phyloP scores from a whole-genome alignment of 1,140 invertebrate species.

The Drosophila burlai region DNA sequence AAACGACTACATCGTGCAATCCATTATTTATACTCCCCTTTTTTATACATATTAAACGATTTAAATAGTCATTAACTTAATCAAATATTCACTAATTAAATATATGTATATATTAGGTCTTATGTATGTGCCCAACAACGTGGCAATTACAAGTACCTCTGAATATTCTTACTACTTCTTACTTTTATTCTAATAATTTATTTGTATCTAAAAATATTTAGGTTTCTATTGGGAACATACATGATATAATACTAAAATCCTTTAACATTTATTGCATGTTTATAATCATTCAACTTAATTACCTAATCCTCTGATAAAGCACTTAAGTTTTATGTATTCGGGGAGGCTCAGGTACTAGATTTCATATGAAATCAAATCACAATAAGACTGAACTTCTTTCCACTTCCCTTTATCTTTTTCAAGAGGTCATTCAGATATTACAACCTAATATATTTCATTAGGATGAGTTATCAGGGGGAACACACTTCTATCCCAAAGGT shows the following conservation, averaged over 20 bases:
- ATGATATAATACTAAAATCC: background rate
- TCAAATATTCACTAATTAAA: background rate
- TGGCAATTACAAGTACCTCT: background rate
- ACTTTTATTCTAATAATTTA: background rate
- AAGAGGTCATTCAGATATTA: background rate
- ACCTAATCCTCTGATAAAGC: background rate
- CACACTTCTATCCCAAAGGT: background rate
- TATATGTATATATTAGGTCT: background rate
- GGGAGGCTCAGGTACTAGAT: background rate
- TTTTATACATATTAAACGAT: background rate
- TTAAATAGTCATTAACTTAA: background rate
- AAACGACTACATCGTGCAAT: background rate
- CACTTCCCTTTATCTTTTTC: background rate
- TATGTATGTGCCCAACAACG: background rate
- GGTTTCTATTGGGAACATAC: background rate
- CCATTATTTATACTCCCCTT: background rate
- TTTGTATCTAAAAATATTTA: background rate
- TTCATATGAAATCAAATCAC: background rate
- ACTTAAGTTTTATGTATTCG: background rate
- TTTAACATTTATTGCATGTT: background rate
- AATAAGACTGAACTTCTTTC: background rate
- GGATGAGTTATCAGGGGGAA: background rate
- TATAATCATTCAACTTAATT: background rate
- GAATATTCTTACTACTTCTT: background rate
- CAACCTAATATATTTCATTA: background rate